phyloP scores from a whole-genome alignment of 2,888 invertebrate genomes.

The Apotomis betuletana region DNA sequence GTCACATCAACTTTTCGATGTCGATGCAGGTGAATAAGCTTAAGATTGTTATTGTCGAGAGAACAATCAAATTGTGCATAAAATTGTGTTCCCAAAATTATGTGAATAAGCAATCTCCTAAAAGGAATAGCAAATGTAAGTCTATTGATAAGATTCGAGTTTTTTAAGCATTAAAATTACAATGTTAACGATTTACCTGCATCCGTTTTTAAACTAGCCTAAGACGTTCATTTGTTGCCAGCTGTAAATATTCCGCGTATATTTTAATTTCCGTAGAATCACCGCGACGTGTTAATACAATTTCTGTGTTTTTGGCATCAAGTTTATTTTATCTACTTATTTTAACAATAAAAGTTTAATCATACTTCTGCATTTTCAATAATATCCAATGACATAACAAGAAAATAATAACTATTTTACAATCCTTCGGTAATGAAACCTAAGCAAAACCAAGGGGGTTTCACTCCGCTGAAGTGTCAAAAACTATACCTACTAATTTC shows the following conservation, averaged over 20 bases:
- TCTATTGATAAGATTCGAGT: constrained; percentile 47
- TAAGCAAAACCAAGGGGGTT: too few relatives aligned
- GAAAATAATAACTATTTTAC: too few relatives aligned
- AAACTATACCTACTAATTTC: too few relatives aligned
- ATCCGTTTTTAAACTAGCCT: constrained; percentile 66
- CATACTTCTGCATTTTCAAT: constrained; percentile 54
- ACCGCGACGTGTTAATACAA: constrained; percentile 74
- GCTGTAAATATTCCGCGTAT: constrained; percentile 81
- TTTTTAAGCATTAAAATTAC: constrained; percentile 56
- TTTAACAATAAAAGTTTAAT: constrained; percentile 81
- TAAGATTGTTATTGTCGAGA: constrained; percentile 69
- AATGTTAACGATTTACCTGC: constrained; percentile 78
- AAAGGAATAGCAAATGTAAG: constrained; percentile 63
- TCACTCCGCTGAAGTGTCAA: too few relatives aligned
- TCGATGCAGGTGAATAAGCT: constrained; percentile 77
- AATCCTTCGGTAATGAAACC: too few relatives aligned
- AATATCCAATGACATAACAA: neutral
- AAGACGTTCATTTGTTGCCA: constrained; percentile 71
- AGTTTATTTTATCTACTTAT: constrained; percentile 83
- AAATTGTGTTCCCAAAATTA: constrained; percentile 66
- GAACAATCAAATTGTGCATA: constrained; percentile 60
- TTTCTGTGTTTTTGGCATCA: constrained; percentile 80
- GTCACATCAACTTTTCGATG: constrained; percentile 53
- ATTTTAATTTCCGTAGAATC: constrained; percentile 70
- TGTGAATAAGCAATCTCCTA: constrained; percentile 58